Conservation (phyloP, 2,888 invertebrate species). For the Phoronis australis region DNA sequence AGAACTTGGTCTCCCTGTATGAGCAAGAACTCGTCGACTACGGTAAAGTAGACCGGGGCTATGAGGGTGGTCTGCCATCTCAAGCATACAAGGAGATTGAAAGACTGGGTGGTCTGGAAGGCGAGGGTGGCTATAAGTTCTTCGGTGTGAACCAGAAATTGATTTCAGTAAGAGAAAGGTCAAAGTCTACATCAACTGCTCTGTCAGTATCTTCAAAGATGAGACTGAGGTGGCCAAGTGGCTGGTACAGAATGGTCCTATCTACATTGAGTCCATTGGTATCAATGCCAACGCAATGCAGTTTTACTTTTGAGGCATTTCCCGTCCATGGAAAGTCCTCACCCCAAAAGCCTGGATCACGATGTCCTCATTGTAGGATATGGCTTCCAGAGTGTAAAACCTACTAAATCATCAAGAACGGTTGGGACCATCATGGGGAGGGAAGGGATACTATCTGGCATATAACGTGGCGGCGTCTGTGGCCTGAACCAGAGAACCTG, state of each 20-base stretch:
- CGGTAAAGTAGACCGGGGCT: slow-evolving; percentile 83
- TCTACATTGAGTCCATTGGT: slow-evolving; percentile 89
- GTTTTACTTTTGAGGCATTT: slow-evolving; percentile 90
- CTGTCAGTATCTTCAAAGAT: slow-evolving; percentile 78
- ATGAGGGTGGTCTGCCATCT: slow-evolving; percentile 71
- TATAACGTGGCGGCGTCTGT: no score
- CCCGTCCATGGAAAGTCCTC: slow-evolving; percentile 81
- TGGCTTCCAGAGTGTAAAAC: no score
- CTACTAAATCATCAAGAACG: no score
- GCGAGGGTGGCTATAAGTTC: slow-evolving; percentile 87
- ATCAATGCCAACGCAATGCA: slow-evolving; percentile 94
- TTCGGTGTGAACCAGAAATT: slow-evolving; percentile 73
- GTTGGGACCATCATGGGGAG: no score
- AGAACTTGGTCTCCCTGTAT: no score
- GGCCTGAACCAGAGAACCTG: no score
- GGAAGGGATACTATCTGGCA: no score
- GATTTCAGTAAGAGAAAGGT: slow-evolving; percentile 63
- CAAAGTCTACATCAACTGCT: slow-evolving; percentile 64
- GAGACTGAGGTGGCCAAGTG: slow-evolving; percentile 88
- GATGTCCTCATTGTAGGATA: slow-evolving; percentile 95
- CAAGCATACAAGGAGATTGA: slow-evolving; percentile 89
- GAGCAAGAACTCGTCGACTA: slow-evolving; percentile 85
- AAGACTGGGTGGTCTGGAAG: slow-evolving; percentile 72
- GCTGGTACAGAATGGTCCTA: slow-evolving; percentile 83
- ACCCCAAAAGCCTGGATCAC: slow-evolving; percentile 74